Conservation (phyloP, 1,140 invertebrate species). For the Leptonema lineaticorne region DNA sequence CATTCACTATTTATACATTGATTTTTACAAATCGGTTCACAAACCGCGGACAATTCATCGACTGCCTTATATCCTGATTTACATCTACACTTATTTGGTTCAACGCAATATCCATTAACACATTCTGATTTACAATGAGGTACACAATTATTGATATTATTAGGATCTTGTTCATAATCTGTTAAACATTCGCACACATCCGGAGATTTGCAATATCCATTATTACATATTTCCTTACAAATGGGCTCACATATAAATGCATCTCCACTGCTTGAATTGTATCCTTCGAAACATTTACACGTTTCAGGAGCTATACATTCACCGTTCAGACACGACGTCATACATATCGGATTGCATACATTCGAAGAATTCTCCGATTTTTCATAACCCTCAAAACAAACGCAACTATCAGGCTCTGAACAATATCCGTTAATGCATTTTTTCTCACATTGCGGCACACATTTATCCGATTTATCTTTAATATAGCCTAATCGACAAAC, state of each 20-base stretch:
- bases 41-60: constrained; percentile 18
- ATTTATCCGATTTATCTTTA: constrained; percentile 40
- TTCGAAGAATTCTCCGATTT: constrained; percentile 45
- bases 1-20: constrained; percentile 4
- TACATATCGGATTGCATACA: constrained; percentile 56
- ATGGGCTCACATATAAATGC: constrained; percentile 21
- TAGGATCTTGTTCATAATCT: background rate
- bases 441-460: constrained; percentile 44
- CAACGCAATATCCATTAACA: constrained; percentile 30
- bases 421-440: constrained; percentile 56
- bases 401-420: constrained; percentile 54
- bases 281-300: constrained; percentile 52
- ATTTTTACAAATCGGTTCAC: constrained; percentile 47
- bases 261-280: background rate
- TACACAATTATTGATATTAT: background rate
- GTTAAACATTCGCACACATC: constrained; percentile 26
- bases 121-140: background rate
- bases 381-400: constrained; percentile 59
- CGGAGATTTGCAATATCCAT: constrained; percentile 53
- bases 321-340: constrained; percentile 47
- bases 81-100: constrained; percentile 52
- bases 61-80: constrained; percentile 41
- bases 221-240: constrained; percentile 2
- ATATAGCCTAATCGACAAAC: constrained; percentile 44
- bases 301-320: constrained; percentile 55